These are phyloP conservation scores for Nomada ruficornis DNA, from an alignment of 2,888 invertebrate species.

Conservation along the genomic window DNA sequence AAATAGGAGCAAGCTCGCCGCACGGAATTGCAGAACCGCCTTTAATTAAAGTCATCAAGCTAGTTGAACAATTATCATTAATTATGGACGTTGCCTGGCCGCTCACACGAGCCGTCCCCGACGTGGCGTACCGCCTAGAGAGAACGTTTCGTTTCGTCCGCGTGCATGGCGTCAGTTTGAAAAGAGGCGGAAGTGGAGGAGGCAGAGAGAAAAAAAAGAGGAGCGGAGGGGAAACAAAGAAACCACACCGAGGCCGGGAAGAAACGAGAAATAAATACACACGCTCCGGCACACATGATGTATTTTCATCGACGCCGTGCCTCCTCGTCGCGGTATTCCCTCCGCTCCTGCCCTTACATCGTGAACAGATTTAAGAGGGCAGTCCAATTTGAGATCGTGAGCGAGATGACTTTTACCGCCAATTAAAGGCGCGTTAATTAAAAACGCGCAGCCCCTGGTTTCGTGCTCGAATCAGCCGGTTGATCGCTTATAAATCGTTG, in stretches of 20 bases:
- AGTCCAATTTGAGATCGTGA: slow-evolving; percentile 16
- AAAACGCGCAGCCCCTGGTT: slow-evolving; percentile 23
- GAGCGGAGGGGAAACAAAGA: background rate
- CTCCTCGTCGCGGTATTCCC: background rate
- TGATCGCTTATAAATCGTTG: slow-evolving; percentile 27
- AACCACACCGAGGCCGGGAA: background rate
- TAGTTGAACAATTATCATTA: slow-evolving; percentile 79
- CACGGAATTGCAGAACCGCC: slow-evolving; percentile 72
- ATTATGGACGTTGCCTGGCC: slow-evolving; percentile 69
- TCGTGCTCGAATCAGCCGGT: slow-evolving; percentile 26
- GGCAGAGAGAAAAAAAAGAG: background rate
- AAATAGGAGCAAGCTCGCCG: slow-evolving; percentile 44
- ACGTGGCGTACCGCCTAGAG: slow-evolving; percentile 20
- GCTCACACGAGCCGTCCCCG: slow-evolving; percentile 55
- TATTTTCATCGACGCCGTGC: slow-evolving; percentile 23
- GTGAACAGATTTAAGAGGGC: slow-evolving; percentile 1
- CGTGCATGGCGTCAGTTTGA: slow-evolving; percentile 47
- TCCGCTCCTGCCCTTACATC: too few species aligned
- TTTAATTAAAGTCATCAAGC: slow-evolving; percentile 78
- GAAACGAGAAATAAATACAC: background rate
- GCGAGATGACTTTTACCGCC: slow-evolving; percentile 32
- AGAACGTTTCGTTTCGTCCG: slow-evolving; percentile 50
- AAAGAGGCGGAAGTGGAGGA: slow-evolving; percentile 14
- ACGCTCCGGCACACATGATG: background rate
- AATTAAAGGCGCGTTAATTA: slow-evolving; percentile 52